Percentiles rank a stretch among this genome's conserved stretches.
Evolutionary conservation across 1,140 invertebrate species (phyloP).

Genomic region (Caerostris extrusa): DNA sequence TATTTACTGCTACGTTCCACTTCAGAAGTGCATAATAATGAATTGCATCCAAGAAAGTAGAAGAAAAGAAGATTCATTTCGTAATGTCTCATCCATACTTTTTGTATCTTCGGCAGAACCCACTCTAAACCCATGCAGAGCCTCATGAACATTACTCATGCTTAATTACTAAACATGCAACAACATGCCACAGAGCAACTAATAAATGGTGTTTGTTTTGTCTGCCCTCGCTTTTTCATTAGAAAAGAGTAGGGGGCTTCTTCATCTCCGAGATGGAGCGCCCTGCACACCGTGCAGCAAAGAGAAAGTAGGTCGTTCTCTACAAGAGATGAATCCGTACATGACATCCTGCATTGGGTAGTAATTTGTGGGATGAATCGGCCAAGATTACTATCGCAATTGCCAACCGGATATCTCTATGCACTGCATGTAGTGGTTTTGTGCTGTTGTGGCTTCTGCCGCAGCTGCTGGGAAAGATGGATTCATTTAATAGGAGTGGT

Average conservation of each 20-base stretch:
- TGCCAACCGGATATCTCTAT: conserved; percentile 18
- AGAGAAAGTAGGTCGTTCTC: not conserved
- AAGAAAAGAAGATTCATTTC: not conserved
- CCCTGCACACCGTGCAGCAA: not conserved
- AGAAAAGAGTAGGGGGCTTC: not conserved
- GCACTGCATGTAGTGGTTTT: not conserved
- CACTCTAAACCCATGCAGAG: not conserved
- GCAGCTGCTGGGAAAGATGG: not conserved
- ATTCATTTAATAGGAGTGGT: not conserved
- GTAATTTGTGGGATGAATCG: conserved; percentile 42
- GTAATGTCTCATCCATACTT: not conserved
- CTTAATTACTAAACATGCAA: conserved; percentile 69
- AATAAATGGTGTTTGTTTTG: conserved; percentile 68
- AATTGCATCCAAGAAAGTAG: not conserved
- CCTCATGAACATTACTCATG: conserved; percentile 60
- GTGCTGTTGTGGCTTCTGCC: not conserved
- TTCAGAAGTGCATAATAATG: not conserved
- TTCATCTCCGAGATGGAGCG: not conserved
- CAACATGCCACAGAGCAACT: conserved; percentile 45
- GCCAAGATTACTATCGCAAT: conserved; percentile 27
- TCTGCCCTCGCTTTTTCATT: not conserved
- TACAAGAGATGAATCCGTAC: conserved; percentile 29
- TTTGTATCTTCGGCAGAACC: not conserved
- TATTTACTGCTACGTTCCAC: too few relatives aligned
- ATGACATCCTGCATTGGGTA: conserved; percentile 52